These are phyloP conservation scores for Ianthella basta DNA, from an alignment of 37 sponge, comb jelly and placozoan species.

Conservation along the genomic window DNA sequence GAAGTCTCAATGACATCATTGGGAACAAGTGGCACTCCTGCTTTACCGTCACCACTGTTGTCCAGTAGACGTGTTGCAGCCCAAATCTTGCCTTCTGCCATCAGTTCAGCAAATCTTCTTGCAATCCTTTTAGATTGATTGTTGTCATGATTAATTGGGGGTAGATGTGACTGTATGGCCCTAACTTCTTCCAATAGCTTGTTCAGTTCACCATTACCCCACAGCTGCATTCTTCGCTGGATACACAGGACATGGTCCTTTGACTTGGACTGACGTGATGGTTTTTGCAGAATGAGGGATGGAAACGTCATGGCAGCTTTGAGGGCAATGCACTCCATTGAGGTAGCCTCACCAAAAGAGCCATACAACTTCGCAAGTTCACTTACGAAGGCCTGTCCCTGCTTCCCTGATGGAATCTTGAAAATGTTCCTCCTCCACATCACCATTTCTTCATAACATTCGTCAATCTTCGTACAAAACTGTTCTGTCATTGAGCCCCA, in stretches of 20 bases:
- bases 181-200: conserved; percentile 17
- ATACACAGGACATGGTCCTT: conserved; percentile 21
- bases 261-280: conserved; percentile 3
- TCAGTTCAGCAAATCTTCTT: conserved; percentile 15
- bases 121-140: not conserved
- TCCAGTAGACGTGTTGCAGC: not conserved
- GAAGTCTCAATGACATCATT: not conserved
- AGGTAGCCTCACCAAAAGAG: conserved; percentile 18
- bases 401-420: conserved; percentile 16
- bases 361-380: not conserved
- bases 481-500: not conserved
- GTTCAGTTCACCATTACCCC: not conserved
- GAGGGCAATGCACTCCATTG: conserved; percentile 18
- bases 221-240: conserved; percentile 18
- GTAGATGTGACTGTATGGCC: conserved; percentile 26
- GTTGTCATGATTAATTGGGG: not conserved
- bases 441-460: conserved; percentile 20
- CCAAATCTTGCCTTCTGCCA: not conserved
- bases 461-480: conserved; percentile 1
- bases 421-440: conserved; percentile 17
- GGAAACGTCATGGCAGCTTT: conserved; percentile 26
- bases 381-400: conserved; percentile 12
- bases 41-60: conserved; percentile 1
- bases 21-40: not conserved
- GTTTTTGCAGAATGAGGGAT: conserved; percentile 3